Percentiles rank a stretch among this genome's conserved stretches.
phyloP scores from a whole-genome alignment of 2,113 vertebrate species.

The Pontoporia blainvillei region DNA sequence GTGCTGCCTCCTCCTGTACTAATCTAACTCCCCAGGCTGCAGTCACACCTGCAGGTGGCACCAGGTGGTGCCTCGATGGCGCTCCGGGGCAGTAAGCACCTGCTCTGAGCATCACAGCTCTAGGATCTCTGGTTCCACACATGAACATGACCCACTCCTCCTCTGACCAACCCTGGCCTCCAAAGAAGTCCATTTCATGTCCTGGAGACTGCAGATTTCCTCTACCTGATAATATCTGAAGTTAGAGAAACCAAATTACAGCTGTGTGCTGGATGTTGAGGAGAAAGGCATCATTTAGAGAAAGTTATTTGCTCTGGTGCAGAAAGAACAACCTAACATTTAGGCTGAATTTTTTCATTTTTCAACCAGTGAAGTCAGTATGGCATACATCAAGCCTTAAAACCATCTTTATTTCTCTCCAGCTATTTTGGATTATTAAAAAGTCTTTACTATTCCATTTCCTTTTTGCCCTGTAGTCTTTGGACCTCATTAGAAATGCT shows the following conservation, averaged over 20 bases:
- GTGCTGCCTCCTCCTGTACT: too few relatives aligned
- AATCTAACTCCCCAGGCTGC: neutral
- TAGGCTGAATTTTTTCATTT: neutral
- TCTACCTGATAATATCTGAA: neutral
- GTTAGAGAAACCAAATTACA: neutral
- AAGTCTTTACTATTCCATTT: conserved; percentile 57
- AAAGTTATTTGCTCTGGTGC: neutral
- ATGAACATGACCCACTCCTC: neutral
- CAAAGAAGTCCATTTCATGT: neutral
- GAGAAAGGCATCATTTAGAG: neutral
- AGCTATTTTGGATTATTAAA: conserved; percentile 62
- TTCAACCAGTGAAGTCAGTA: neutral
- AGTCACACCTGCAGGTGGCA: neutral
- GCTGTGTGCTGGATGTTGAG: neutral
- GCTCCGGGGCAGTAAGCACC: neutral
- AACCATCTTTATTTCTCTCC: conserved; percentile 44
- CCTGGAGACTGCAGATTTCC: neutral
- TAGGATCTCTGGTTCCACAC: neutral
- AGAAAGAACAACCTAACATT: neutral
- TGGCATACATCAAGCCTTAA: neutral
- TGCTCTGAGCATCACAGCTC: too few relatives aligned
- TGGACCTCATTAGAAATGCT: conserved; percentile 69
- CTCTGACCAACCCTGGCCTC: neutral
- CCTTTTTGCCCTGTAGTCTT: conserved; percentile 60
- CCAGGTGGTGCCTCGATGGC: accelerated